These are phyloP conservation scores for Acutogordius australiensis DNA, from an alignment of 2,888 invertebrate genomes.

Conservation along the genomic window DNA sequence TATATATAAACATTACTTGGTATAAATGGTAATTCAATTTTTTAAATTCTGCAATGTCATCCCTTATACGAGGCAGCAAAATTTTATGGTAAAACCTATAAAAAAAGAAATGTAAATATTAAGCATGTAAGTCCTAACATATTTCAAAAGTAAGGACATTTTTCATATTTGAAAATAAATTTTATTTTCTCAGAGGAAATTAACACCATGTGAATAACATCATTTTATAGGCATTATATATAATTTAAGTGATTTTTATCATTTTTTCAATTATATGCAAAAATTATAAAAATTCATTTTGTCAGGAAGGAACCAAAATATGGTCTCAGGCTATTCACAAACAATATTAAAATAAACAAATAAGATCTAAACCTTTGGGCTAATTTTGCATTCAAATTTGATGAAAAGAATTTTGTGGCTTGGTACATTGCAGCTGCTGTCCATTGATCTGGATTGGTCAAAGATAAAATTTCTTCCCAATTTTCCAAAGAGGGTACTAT, in stretches of 20 bases:
- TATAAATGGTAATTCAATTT: slow-evolving; percentile 79
- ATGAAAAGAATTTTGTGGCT: slow-evolving; percentile 77
- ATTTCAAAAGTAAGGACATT: too few relatives aligned
- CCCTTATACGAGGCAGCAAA: slow-evolving; percentile 56
- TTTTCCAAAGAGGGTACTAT: slow-evolving; percentile 61
- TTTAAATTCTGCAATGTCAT: slow-evolving; percentile 79
- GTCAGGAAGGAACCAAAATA: too few relatives aligned
- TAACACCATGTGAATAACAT: too few relatives aligned
- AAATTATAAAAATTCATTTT: too few relatives aligned
- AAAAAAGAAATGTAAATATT: slow-evolving; percentile 11
- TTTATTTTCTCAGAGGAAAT: too few relatives aligned
- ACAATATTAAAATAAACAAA: neutral
- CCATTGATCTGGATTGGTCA: slow-evolving; percentile 62
- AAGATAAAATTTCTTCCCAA: slow-evolving; percentile 48
- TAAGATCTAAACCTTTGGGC: slow-evolving; percentile 38
- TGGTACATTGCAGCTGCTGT: slow-evolving; percentile 89
- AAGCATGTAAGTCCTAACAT: slow-evolving; percentile 12
- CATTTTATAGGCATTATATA: too few relatives aligned
- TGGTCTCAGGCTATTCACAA: neutral
- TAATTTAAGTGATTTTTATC: too few relatives aligned
- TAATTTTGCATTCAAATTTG: slow-evolving; percentile 76
- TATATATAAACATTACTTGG: slow-evolving; percentile 28
- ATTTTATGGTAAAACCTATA: slow-evolving; percentile 51
- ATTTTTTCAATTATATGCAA: too few relatives aligned
- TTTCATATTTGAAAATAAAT: too few relatives aligned